phyloP scores from a whole-genome alignment of 2,888 invertebrate genomes.

The Argynnis bischoffii region DNA sequence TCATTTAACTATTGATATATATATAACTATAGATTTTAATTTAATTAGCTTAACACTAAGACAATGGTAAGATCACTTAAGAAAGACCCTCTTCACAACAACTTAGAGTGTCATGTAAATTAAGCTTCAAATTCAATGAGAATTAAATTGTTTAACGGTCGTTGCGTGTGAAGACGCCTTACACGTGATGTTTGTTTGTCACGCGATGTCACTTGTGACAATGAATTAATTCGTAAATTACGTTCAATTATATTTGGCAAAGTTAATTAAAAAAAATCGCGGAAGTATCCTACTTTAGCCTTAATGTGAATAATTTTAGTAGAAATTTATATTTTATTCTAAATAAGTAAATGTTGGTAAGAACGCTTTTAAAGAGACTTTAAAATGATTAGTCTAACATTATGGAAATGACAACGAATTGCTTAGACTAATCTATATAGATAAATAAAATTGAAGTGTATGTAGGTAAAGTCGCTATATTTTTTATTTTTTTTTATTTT shows the following conservation, averaged over 20 bases:
- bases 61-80: conserved; percentile 6
- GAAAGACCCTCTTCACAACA: conserved; percentile 21
- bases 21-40: neutral
- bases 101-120: conserved; percentile 16
- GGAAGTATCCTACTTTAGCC: neutral
- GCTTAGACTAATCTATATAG: too few species aligned
- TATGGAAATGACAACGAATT: too few species aligned
- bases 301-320: conserved; percentile 13
- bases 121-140: conserved; percentile 12
- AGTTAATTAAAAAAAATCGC: conserved; percentile 8
- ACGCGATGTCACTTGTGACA: conserved; percentile 32
- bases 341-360: neutral
- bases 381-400: too few species aligned
- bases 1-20: neutral
- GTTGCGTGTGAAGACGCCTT: conserved; percentile 23
- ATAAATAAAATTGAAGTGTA: too few species aligned
- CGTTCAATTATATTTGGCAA: conserved; percentile 19
- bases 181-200: conserved; percentile 23
- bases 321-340: neutral
- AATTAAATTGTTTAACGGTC: conserved; percentile 19
- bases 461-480: too few species aligned
- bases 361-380: too few species aligned
- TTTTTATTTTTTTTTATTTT: too few species aligned
- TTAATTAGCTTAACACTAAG: neutral
- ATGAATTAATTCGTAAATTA: conserved; percentile 29